phyloP scores from a whole-genome alignment of 92 coral and sea anemone genomes.

The Paragorgia papillata region DNA sequence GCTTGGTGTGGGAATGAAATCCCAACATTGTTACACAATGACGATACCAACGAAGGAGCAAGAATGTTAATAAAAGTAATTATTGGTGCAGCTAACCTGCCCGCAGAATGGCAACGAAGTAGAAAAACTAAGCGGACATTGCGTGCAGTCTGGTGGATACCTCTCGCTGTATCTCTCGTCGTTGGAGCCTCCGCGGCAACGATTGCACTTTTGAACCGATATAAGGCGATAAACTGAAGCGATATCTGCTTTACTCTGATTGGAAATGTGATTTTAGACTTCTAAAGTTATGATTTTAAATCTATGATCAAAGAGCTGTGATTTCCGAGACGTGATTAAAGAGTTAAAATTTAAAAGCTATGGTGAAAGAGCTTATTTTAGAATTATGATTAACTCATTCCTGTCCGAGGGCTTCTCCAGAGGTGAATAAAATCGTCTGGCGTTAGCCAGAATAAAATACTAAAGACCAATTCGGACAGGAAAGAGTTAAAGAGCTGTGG shows the following conservation, averaged over 20 bases:
- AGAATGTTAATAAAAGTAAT: conserved; percentile 27
- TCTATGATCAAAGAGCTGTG: too few relatives aligned
- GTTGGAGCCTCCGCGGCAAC: background rate
- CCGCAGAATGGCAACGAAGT: conserved; percentile 19
- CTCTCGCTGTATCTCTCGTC: background rate
- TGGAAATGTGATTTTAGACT: background rate
- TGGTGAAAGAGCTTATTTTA: too few relatives aligned
- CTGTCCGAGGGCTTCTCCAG: too few relatives aligned
- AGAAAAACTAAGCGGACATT: background rate
- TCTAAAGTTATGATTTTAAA: too few relatives aligned
- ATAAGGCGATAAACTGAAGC: conserved; percentile 11
- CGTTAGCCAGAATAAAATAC: too few relatives aligned
- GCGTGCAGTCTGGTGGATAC: conserved; percentile 11
- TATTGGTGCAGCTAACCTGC: conserved; percentile 10
- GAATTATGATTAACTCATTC: too few relatives aligned
- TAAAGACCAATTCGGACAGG: too few relatives aligned
- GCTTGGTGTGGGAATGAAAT: conserved; percentile 35
- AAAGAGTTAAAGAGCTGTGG: too few relatives aligned
- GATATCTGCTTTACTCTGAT: background rate
- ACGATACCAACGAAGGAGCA: conserved; percentile 30
- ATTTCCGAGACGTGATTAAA: too few relatives aligned
- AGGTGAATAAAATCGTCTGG: too few relatives aligned
- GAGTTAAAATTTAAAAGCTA: too few relatives aligned
- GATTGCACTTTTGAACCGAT: background rate
- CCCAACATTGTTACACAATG: conserved; percentile 23